phyloP scores from a whole-genome alignment of 2,797 vertebrate genomes.

The Lindbergichthys nudifrons region DNA sequence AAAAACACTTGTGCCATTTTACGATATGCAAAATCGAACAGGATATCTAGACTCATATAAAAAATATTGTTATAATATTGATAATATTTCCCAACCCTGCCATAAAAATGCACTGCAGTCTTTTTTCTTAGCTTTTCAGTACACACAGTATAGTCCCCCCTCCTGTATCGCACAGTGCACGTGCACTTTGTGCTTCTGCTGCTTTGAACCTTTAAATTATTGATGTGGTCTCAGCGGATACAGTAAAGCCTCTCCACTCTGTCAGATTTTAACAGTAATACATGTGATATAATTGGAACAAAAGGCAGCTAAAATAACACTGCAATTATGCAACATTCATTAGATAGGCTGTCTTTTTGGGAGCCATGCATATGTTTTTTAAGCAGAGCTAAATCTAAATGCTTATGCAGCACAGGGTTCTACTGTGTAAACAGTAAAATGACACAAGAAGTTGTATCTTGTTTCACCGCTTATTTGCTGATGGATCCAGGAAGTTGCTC shows the following conservation, averaged over 20 bases:
- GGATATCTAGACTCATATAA: no score
- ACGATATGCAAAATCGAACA: no score
- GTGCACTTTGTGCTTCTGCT: constrained; percentile 71
- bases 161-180: constrained; percentile 31
- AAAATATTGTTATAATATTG: no score
- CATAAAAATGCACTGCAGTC: not conserved
- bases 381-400: constrained; percentile 11
- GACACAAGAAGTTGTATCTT: constrained; percentile 54
- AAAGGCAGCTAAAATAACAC: not conserved
- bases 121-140: not conserved
- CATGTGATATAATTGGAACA: constrained; percentile 31
- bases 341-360: constrained; percentile 6
- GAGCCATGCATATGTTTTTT: constrained; percentile 19
- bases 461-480: constrained; percentile 67
- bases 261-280: constrained; percentile 42
- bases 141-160: not conserved
- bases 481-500: constrained; percentile 71
- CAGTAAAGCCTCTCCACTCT: constrained; percentile 38
- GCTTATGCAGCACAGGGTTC: constrained; percentile 12
- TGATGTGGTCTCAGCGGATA: constrained; percentile 83
- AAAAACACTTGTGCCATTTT: no score
- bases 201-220: constrained; percentile 88
- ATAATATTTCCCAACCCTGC: not conserved
- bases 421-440: constrained; percentile 49
- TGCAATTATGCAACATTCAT: constrained; percentile 24